phyloP scores from a whole-genome alignment of 2,888 invertebrate species.

The Heliconius hortense region DNA sequence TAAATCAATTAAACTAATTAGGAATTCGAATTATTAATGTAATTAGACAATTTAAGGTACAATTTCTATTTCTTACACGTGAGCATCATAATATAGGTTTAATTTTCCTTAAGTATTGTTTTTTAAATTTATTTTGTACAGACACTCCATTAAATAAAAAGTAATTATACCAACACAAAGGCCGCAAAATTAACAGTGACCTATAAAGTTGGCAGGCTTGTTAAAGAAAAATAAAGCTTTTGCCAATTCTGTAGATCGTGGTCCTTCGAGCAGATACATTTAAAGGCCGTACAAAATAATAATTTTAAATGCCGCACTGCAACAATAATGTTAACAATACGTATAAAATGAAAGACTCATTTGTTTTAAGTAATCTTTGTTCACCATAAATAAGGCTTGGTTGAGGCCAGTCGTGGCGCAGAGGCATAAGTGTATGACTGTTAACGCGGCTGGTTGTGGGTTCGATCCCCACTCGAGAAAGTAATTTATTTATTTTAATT shows the following conservation, averaged over 20 bases:
- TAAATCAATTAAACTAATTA: too few relatives aligned
- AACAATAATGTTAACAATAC: neutral
- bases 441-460: too few relatives aligned
- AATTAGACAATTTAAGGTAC: too few relatives aligned
- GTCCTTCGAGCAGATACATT: conserved; percentile 11
- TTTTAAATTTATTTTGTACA: too few relatives aligned
- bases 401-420: too few relatives aligned
- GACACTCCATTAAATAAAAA: neutral
- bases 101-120: neutral
- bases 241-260: conserved; percentile 17
- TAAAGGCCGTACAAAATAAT: neutral
- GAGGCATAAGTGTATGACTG: too few relatives aligned
- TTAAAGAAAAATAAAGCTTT: conserved; percentile 9
- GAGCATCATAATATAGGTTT: too few relatives aligned
- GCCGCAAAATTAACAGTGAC: conserved; percentile 19
- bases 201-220: conserved; percentile 10
- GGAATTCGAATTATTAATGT: too few relatives aligned
- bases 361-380: neutral
- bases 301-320: neutral
- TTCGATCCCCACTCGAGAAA: too few relatives aligned
- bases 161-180: conserved; percentile 1
- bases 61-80: too few relatives aligned
- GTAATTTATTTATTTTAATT: too few relatives aligned
- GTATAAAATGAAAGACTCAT: neutral
- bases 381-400: too few relatives aligned